Evolutionary conservation across 1,140 invertebrate genomes (phyloP).

Genomic region (Magallana angulata): DNA sequence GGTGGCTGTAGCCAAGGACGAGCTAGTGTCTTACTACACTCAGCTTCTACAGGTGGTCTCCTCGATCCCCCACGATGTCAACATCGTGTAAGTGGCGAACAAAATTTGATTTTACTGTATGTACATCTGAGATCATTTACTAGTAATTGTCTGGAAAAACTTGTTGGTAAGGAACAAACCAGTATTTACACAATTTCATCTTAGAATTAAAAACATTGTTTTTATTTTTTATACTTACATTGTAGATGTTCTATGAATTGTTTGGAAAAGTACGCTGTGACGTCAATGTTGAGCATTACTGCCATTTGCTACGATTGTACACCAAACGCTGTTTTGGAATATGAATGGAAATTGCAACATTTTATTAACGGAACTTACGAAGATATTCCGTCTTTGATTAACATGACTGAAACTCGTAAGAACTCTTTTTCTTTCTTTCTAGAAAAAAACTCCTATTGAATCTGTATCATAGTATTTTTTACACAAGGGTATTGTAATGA

Average conservation of each 20-base stretch:
- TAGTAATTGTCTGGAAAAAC: no score
- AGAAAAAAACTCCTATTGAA: no score
- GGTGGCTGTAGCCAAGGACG: slow-evolving; percentile 23
- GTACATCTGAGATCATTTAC: no score
- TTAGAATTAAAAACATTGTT: not conserved
- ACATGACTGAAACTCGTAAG: slow-evolving; percentile 27
- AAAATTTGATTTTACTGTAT: not conserved
- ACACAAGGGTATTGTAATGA: no score
- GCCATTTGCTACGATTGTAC: slow-evolving; percentile 31
- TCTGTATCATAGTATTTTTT: no score
- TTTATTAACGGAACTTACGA: slow-evolving; percentile 12
- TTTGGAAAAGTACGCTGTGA: slow-evolving; percentile 40
- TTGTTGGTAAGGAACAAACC: no score
- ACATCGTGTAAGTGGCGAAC: slow-evolving; percentile 5
- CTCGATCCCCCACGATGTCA: not conserved
- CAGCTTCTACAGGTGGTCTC: slow-evolving; percentile 26
- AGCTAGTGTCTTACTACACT: not conserved
- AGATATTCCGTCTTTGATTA: not conserved
- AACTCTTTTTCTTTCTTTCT: no score
- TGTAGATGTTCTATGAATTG: slow-evolving; percentile 45
- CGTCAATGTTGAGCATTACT: slow-evolving; percentile 10
- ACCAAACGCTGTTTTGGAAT: not conserved
- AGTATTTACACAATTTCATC: not conserved
- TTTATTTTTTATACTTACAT: not conserved
- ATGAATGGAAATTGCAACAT: slow-evolving; percentile 7